phyloP scores from a whole-genome alignment of 2,113 vertebrate genomes.

The Stegastes partitus region DNA sequence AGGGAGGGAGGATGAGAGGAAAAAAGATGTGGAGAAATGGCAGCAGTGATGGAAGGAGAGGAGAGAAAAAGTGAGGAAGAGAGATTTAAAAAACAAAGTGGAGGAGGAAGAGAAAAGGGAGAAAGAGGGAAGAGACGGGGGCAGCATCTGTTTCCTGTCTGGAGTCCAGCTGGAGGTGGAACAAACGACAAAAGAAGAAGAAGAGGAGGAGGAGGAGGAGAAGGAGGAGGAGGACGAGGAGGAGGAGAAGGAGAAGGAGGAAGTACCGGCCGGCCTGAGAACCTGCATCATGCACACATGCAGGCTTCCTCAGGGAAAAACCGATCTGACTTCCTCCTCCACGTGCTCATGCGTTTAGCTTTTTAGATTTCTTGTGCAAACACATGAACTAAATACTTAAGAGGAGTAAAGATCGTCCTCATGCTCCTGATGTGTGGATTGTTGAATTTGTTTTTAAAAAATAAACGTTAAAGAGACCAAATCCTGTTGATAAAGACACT shows the following conservation, averaged over 20 bases:
- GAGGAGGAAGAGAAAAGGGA: slow-evolving; percentile 56
- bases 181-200: slow-evolving; percentile 77
- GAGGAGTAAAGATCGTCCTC: not conserved
- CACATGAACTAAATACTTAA: not conserved
- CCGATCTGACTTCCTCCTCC: slow-evolving; percentile 59
- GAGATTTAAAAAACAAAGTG: slow-evolving; percentile 31
- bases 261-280: slow-evolving; percentile 73
- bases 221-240: not conserved
- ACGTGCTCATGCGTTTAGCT: slow-evolving; percentile 10
- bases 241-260: slow-evolving; percentile 55
- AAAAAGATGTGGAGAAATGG: slow-evolving; percentile 27
- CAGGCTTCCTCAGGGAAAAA: slow-evolving; percentile 70
- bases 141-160: slow-evolving; percentile 83
- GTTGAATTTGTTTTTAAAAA: not conserved
- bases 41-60: slow-evolving; percentile 23
- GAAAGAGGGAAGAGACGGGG: slow-evolving; percentile 51
- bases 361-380: not conserved
- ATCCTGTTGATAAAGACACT: no score
- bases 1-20: not conserved
- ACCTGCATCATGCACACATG: slow-evolving; percentile 63
- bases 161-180: slow-evolving; percentile 80
- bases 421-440: not conserved
- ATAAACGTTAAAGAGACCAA: no score
- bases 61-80: slow-evolving; percentile 42
- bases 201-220: slow-evolving; percentile 42